Evolutionary conservation across 1,140 invertebrate species (phyloP), one percentile per base, ranked within the genome.

Genomic region (Brevipalpus yothersi): DNA sequence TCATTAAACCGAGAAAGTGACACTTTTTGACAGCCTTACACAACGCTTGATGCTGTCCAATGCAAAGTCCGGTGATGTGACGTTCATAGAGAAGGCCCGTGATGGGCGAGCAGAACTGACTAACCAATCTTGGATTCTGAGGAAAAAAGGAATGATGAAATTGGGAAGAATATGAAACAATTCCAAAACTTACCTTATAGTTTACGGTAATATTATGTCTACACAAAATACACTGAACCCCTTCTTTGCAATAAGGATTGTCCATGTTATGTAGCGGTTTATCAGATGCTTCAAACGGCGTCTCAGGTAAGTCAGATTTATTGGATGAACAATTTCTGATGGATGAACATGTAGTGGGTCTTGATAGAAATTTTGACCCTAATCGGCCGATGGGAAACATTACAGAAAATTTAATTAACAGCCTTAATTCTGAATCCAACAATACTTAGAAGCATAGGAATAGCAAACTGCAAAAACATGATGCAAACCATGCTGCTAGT

Each of bases 101-200:
- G 66, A 83, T 88, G 1, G 84, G 80, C 49, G 90, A 95, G 68
- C 94, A 82, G 72, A 97, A 97, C 69, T 97, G 93, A 15, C 88
- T 92, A 1, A 97, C 69, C 7, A 97, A 69, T 59, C 83, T 79
- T 0, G 82, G 77, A 73, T 97, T 97, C 71, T 94, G 56, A 42
- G 21, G 56, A 42, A 13, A 15, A 56, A 19, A 47, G 49, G 61
- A 23, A n/a, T 12, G 21, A 11, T 39, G 13, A 58, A 60, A 55
- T 31, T 60, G 19, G 42, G 15, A 45, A 56, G 17, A 13, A 63
- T 19, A 13, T 39, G 56, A 41, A 60, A n/a, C 8, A n/a, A 53
- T 17, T 23, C 15, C 13, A 31, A 13, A 19, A 42, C 53, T 43
- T 67, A 71, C 70, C 67, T 76, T 97, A 67, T 91, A 96, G 73